A percentile compares a stretch with the other conserved stretches of the same genome.
Conservation (phyloP, 37 sponge, comb jelly and placozoan genomes). For the Cladorhizidae sp. region DNA sequence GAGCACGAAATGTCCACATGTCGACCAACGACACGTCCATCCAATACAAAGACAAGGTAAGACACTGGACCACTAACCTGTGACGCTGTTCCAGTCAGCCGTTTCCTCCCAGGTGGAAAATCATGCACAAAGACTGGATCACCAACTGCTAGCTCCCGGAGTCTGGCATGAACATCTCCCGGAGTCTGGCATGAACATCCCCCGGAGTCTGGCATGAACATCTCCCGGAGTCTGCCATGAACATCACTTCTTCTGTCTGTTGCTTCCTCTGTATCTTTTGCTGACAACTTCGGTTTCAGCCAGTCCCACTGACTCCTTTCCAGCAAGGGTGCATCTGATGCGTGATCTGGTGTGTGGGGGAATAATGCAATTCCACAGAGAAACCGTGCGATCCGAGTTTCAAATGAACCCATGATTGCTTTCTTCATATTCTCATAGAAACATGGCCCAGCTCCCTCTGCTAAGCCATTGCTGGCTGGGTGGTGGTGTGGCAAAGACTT, state of each 20-base stretch:
- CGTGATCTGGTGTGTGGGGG: not conserved
- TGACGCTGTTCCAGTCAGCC: too few species aligned
- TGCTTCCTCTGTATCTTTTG: not conserved
- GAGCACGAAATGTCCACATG: too few species aligned
- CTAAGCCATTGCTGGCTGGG: not conserved
- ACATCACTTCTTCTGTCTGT: not conserved
- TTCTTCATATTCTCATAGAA: not conserved
- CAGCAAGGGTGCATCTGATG: not conserved
- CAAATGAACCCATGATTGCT: not conserved
- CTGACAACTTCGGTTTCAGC: too few species aligned
- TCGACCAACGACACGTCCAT: too few species aligned
- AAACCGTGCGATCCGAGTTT: not conserved
- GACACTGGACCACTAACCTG: too few species aligned
- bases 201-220: not conserved
- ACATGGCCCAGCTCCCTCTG: not conserved
- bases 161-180: not conserved
- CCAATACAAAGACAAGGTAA: too few species aligned
- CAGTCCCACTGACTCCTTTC: too few species aligned
- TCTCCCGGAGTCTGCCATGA: not conserved
- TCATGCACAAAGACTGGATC: not conserved
- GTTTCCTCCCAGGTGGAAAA: not conserved
- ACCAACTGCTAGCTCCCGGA: not conserved
- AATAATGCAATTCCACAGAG: not conserved
- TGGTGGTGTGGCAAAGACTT: not conserved
- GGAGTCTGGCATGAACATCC: not conserved